A percentile compares a stretch with the other conserved stretches of the same genome.
phyloP scores from a whole-genome alignment of 2,113 vertebrate species.

The Cynopterus brachyotis region DNA sequence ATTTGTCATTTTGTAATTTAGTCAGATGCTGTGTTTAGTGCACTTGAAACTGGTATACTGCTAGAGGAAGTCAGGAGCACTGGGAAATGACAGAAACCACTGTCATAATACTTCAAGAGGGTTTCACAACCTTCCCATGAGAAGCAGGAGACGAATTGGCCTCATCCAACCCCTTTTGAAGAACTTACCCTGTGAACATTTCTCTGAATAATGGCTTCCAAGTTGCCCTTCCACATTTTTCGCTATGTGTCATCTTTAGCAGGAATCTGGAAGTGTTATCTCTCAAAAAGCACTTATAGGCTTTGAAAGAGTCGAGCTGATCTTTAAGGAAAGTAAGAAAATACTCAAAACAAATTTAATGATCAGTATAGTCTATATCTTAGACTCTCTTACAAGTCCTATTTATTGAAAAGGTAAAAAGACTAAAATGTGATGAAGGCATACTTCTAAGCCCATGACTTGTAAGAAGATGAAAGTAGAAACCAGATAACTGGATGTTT shows the following conservation, averaged over 20 bases:
- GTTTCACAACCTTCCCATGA: neutral
- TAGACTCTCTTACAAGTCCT: neutral
- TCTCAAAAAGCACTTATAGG: neutral
- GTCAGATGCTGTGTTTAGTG: neutral
- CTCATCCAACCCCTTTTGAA: neutral
- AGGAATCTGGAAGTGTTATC: neutral
- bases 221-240: neutral
- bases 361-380: neutral
- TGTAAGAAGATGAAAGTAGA: neutral
- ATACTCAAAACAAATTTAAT: neutral
- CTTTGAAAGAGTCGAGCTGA: neutral
- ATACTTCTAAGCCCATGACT: neutral
- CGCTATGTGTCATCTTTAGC: neutral
- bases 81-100: neutral
- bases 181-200: neutral
- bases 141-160: neutral
- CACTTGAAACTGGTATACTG: neutral
- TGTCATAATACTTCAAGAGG: neutral
- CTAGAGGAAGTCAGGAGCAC: neutral
- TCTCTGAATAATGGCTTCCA: neutral
- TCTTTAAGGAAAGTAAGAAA: neutral
- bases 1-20: neutral
- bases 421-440: neutral
- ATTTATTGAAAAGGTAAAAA: neutral
- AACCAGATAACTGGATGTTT: neutral